A percentile compares a stretch with the other conserved stretches of the same genome.
Evolutionary conservation across 2,113 vertebrate genomes (phyloP).

Genomic region (Strigops habroptila): DNA sequence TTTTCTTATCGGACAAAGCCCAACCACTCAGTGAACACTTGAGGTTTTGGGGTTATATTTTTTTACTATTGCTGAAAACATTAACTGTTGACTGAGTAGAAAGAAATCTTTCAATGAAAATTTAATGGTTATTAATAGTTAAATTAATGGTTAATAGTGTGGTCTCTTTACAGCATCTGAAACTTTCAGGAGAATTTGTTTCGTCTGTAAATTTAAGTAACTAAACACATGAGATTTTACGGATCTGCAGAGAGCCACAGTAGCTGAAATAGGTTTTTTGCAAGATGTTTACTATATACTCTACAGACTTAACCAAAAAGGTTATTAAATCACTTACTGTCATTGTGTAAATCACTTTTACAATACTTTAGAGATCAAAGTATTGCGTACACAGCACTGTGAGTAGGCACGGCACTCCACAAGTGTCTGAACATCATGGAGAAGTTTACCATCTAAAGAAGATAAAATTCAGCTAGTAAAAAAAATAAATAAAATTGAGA

Average conservation of each 20-base stretch:
- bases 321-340: background rate
- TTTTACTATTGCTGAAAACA: background rate
- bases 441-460: background rate
- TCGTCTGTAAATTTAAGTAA: background rate
- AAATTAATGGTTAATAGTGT: background rate
- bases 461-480: background rate
- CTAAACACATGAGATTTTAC: background rate
- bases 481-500: background rate
- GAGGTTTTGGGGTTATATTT: background rate
- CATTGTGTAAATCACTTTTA: background rate
- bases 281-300: background rate
- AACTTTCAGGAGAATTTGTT: background rate
- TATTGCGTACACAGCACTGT: background rate
- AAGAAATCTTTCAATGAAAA: background rate
- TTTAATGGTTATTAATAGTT: background rate
- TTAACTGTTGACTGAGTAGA: background rate
- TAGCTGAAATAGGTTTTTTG: background rate
- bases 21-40: background rate
- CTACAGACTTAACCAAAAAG: background rate
- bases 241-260: background rate
- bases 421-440: background rate
- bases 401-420: background rate
- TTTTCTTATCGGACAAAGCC: background rate
- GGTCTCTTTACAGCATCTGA: background rate
- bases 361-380: background rate